Conservation (phyloP, 2,888 invertebrate species). For the Hylaea fasciaria region DNA sequence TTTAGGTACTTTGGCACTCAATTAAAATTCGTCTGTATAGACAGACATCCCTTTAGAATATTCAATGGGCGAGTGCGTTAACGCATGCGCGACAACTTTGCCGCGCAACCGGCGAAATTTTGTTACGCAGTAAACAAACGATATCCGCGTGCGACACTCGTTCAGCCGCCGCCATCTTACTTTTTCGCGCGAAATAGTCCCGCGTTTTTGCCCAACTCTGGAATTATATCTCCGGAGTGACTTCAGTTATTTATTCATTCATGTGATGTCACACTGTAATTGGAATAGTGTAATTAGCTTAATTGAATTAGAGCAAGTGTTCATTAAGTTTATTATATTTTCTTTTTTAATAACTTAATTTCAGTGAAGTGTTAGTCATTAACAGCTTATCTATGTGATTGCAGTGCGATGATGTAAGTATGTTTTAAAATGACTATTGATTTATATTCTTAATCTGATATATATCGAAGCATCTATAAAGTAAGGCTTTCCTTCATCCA, state of each 20-base stretch:
- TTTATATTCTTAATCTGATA: not conserved
- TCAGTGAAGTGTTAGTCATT: constrained; percentile 4
- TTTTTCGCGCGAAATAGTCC: constrained; percentile 24
- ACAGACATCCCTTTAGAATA: constrained; percentile 27
- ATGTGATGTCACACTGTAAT: constrained; percentile 24
- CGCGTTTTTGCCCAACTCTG: constrained; percentile 20
- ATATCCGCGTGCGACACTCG: constrained; percentile 10
- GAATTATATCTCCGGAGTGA: constrained; percentile 20
- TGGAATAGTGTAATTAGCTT: constrained; percentile 16
- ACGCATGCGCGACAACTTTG: constrained; percentile 18
- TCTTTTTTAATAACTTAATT: constrained; percentile 10
- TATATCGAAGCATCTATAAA: not conserved
- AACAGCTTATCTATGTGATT: constrained; percentile 13
- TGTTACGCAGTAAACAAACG: constrained; percentile 31
- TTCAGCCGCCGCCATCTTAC: constrained; percentile 18
- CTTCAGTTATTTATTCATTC: constrained; percentile 9
- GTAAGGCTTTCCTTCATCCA: too few relatives aligned
- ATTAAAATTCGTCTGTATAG: constrained; percentile 29
- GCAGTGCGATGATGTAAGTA: constrained; percentile 4
- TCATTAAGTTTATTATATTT: constrained; percentile 1
- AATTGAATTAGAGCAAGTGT: constrained; percentile 18
- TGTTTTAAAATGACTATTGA: not conserved
- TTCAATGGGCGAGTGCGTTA: constrained; percentile 23
- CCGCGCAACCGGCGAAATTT: constrained; percentile 5
- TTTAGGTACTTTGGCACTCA: constrained; percentile 23